Percentiles rank a stretch among this genome's conserved stretches.
These are phyloP conservation scores for Apotomis capreana DNA, from an alignment of 2,888 invertebrate genomes.

Conservation along the genomic window DNA sequence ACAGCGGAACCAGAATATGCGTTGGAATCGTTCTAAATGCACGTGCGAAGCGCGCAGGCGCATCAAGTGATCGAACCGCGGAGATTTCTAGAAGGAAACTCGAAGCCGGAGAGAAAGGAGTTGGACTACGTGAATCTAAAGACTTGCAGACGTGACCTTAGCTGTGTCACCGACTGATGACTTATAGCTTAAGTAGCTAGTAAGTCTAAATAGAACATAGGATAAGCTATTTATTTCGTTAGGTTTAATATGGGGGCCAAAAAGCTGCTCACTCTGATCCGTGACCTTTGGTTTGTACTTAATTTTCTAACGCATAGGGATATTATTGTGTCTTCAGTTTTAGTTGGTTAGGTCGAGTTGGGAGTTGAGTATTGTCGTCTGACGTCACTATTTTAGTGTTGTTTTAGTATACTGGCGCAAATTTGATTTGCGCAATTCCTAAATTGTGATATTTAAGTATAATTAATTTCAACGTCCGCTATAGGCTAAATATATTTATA, in stretches of 20 bases:
- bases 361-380: constrained; percentile 41
- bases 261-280: constrained; percentile 66
- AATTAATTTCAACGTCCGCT: constrained; percentile 63
- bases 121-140: constrained; percentile 20
- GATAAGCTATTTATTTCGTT: constrained; percentile 67
- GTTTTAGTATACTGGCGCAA: constrained; percentile 57
- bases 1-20: constrained; percentile 75
- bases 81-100: not conserved
- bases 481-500: constrained; percentile 48
- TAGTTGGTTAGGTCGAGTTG: constrained; percentile 34
- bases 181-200: constrained; percentile 57
- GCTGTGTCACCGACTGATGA: constrained; percentile 56
- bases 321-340: constrained; percentile 37
- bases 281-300: constrained; percentile 61
- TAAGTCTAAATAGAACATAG: constrained; percentile 72
- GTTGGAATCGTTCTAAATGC: constrained; percentile 79
- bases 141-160: constrained; percentile 39
- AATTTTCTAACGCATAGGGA: constrained; percentile 42
- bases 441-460: constrained; percentile 72
- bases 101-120: not conserved
- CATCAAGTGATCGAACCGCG: constrained; percentile 9
- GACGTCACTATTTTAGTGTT: constrained; percentile 67
- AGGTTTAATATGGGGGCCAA: constrained; percentile 68
- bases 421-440: constrained; percentile 71
- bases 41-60: constrained; percentile 63